Conservation (phyloP, 2,113 vertebrate species). For the Corvus moneduloides region DNA sequence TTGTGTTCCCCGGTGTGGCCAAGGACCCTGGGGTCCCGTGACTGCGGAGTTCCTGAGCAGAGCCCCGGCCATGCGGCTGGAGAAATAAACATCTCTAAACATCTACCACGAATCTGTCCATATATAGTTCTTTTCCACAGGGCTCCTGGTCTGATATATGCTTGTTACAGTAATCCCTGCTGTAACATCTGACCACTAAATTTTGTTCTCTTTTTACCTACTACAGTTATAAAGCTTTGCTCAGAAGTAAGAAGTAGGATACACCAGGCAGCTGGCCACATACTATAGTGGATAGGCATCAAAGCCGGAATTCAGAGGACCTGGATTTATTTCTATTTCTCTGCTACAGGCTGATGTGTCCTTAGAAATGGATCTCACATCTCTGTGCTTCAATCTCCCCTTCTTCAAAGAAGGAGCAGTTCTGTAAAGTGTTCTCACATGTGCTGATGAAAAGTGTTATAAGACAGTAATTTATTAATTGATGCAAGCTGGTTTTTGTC, state of each 20-base stretch:
- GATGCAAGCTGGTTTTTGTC: background rate
- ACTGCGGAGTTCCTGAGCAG: no score
- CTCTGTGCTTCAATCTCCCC: background rate
- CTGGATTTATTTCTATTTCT: background rate
- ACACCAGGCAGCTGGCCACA: background rate
- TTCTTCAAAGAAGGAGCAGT: background rate
- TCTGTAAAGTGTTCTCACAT: background rate
- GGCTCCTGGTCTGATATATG: no score
- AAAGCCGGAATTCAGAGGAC: background rate
- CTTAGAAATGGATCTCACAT: background rate
- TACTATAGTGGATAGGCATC: background rate
- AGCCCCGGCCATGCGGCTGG: no score
- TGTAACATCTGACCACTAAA: background rate
- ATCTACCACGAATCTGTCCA: no score
- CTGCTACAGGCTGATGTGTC: background rate
- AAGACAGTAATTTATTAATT: background rate
- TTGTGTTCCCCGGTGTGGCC: no score
- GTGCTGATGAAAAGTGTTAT: background rate
- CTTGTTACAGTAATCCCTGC: no score
- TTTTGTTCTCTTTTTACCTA: background rate
- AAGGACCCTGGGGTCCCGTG: no score
- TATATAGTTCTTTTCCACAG: no score
- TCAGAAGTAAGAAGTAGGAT: background rate
- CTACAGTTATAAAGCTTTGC: background rate
- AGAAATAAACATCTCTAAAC: no score